Conservation (phyloP, 2,113 vertebrate species). For the Dromiciops gliroides region DNA sequence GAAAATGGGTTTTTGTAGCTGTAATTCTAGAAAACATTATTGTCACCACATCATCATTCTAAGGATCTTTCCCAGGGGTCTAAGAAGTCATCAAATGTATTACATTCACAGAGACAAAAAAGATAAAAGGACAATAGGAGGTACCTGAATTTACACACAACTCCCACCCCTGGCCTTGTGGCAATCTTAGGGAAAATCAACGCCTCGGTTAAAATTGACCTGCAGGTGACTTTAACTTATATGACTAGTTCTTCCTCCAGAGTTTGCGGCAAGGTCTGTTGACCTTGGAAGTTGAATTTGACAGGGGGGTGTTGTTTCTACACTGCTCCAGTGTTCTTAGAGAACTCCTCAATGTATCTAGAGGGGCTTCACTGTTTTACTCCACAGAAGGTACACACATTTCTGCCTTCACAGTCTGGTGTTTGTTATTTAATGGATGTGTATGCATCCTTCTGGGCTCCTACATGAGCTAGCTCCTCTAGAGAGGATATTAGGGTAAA, state of each 20-base stretch:
- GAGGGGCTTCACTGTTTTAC: constrained; percentile 9
- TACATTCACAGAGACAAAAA: background rate
- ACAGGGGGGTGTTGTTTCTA: background rate
- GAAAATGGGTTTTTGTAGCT: background rate
- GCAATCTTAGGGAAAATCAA: constrained; percentile 33
- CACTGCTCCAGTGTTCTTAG: background rate
- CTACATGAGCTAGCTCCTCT: background rate
- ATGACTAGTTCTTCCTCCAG: background rate
- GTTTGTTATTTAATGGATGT: constrained; percentile 42
- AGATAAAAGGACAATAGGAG: background rate
- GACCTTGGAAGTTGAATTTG: constrained; percentile 21
- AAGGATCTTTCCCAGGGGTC: background rate
- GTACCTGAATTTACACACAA: constrained; percentile 26
- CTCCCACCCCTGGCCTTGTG: background rate
- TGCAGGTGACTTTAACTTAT: constrained; percentile 55
- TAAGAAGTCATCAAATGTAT: background rate
- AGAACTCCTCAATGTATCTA: constrained; percentile 23
- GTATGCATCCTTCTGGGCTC: background rate
- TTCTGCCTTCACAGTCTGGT: background rate
- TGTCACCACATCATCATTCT: background rate
- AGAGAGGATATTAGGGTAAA: background rate
- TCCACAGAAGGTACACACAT: background rate
- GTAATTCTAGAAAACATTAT: background rate
- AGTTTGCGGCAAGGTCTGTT: constrained; percentile 26
- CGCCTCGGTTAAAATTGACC: constrained; percentile 42